Evolutionary conservation across 2,113 vertebrate genomes (phyloP).

Genomic region (Capra hircus): DNA sequence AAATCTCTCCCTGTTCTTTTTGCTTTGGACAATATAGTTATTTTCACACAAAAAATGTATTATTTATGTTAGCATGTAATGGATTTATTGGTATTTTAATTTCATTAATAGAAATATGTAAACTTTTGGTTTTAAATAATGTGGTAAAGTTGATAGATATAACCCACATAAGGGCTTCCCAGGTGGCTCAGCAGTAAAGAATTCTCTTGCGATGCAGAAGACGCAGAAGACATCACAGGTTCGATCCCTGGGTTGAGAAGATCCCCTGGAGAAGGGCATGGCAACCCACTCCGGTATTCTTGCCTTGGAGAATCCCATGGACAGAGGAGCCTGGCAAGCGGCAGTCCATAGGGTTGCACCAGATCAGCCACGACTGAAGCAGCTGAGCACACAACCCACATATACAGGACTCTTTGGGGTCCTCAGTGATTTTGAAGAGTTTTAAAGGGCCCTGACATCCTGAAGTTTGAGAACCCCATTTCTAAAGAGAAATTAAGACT

Average conservation of each 20-base stretch:
- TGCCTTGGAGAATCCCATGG: background rate
- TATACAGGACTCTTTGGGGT: background rate
- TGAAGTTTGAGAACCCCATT: background rate
- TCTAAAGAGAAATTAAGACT: background rate
- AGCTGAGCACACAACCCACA: background rate
- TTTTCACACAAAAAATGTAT: background rate
- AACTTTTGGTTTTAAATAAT: background rate
- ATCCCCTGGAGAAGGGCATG: background rate
- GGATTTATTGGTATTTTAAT: conserved; percentile 17
- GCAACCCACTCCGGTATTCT: background rate
- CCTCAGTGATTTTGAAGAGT: background rate
- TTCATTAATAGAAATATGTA: background rate
- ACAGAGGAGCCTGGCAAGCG: background rate
- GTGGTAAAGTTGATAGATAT: background rate
- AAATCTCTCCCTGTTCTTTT: background rate
- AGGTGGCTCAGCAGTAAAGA: background rate
- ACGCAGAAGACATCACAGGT: background rate
- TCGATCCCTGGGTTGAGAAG: background rate
- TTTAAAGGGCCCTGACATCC: background rate
- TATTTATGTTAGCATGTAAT: background rate
- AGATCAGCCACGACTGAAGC: background rate
- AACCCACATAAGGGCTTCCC: background rate
- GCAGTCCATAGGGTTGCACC: background rate
- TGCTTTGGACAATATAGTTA: background rate
- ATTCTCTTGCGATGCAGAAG: background rate